phyloP scores from a whole-genome alignment of 2,888 invertebrate species.

The Euplexia lucipara region DNA sequence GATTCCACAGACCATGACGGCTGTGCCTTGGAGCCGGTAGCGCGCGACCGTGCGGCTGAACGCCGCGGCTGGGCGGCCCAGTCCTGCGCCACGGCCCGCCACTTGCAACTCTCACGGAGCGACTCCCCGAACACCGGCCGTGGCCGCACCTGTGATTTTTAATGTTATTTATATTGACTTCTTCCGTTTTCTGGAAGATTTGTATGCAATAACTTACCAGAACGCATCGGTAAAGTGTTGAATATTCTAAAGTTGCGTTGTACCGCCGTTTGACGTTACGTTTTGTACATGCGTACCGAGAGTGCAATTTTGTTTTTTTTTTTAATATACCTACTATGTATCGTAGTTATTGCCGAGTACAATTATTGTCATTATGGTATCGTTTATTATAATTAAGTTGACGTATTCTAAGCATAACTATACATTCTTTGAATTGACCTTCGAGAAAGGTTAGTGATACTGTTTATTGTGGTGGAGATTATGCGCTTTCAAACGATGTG shows the following conservation, averaged over 20 bases:
- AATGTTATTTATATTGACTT: conserved; percentile 80
- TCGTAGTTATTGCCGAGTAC: conserved; percentile 86
- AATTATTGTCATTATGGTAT: conserved; percentile 83
- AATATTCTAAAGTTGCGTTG: conserved; percentile 85
- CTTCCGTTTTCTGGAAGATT: conserved; percentile 78
- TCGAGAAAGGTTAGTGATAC: conserved; percentile 91
- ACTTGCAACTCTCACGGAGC: conserved; percentile 36
- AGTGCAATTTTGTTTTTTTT: conserved; percentile 83
- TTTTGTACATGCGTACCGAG: conserved; percentile 76
- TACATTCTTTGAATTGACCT: conserved; percentile 91
- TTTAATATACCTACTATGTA: conserved; percentile 75
- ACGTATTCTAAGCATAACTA: conserved; percentile 89
- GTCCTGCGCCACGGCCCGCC: conserved; percentile 43
- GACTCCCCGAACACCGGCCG: conserved; percentile 55
- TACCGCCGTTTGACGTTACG: conserved; percentile 77
- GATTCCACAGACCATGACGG: conserved; percentile 91
- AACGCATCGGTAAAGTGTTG: conserved; percentile 86
- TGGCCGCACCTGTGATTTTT: conserved; percentile 78
- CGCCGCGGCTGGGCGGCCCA: conserved; percentile 54
- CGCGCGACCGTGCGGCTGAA: conserved; percentile 52
- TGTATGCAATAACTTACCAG: conserved; percentile 79
- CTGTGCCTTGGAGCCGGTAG: conserved; percentile 79
- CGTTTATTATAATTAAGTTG: conserved; percentile 84
- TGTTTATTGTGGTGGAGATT: conserved; percentile 85
- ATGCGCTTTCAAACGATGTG: conserved; percentile 82